phyloP scores from a whole-genome alignment of 2,797 vertebrate genomes.

The Myotis myotis region DNA sequence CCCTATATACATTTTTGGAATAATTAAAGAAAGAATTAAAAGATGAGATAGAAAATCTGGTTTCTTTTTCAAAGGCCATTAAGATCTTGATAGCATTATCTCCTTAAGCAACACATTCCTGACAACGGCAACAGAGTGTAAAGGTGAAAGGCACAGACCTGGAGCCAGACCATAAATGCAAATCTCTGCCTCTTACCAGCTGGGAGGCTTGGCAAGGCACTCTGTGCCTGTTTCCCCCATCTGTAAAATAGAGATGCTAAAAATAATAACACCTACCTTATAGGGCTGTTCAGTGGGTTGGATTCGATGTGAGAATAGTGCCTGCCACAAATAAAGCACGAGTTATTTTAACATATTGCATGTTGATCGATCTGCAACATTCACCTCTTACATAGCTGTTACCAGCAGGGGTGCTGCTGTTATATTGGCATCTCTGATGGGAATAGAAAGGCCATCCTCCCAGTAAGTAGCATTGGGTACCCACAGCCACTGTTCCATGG shows the following conservation, averaged over 20 bases:
- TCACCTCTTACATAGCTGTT: rapidly evolving
- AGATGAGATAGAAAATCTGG: not conserved
- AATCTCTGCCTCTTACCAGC: not conserved
- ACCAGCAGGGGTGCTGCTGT: rapidly evolving
- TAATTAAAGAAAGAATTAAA: not conserved
- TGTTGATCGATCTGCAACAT: rapidly evolving
- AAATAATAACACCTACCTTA: not conserved
- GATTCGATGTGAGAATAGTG: not conserved
- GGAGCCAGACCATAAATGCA: not conserved
- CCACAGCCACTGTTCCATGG: not conserved
- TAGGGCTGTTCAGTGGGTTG: not conserved
- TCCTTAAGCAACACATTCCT: not conserved
- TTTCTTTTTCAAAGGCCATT: not conserved
- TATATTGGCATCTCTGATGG: rapidly evolving
- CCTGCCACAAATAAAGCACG: not conserved
- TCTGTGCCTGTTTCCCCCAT: not conserved
- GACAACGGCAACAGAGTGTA: not conserved
- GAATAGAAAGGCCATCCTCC: not conserved
- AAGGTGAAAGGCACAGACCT: not conserved
- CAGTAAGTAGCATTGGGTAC: rapidly evolving
- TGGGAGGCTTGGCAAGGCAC: not conserved
- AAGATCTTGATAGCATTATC: not conserved
- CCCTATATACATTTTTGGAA: not conserved
- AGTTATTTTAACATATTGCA: not conserved
- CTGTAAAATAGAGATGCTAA: not conserved